Evolutionary conservation across 2,888 invertebrate genomes (phyloP).

Genomic region (Hoplodrina blanda): DNA sequence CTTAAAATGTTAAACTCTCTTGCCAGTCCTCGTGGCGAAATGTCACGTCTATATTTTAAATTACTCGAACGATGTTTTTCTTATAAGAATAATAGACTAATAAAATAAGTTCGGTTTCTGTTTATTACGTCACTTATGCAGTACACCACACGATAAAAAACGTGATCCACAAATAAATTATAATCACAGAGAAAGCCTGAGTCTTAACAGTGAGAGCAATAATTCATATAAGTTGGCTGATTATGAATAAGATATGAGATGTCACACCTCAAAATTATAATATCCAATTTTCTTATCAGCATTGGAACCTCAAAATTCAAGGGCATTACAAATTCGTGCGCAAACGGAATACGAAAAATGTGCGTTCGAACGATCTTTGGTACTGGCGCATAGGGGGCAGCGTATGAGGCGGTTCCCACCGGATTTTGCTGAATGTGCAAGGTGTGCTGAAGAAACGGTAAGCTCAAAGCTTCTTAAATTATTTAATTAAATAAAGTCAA

Average conservation of each 20-base stretch:
- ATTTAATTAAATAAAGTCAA: no score
- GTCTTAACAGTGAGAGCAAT: neutral
- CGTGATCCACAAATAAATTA: neutral
- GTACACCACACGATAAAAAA: neutral
- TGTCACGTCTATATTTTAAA: no score
- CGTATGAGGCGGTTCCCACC: constrained; percentile 76
- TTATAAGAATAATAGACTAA: no score
- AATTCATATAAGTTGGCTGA: neutral
- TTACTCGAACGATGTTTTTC: no score
- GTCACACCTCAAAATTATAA: neutral
- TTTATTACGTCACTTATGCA: neutral
- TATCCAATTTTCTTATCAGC: constrained; percentile 65
- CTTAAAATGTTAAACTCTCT: no score
- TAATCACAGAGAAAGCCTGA: neutral
- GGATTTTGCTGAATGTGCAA: constrained; percentile 82
- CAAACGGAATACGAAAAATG: constrained; percentile 86
- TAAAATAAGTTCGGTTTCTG: no score
- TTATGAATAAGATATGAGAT: neutral
- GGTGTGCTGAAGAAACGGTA: constrained; percentile 86
- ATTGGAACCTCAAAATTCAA: constrained; percentile 82
- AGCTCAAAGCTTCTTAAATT: neutral
- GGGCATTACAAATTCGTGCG: constrained; percentile 83
- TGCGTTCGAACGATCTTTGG: constrained; percentile 81
- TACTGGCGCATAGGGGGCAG: constrained; percentile 80
- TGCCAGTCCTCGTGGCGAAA: no score